A percentile compares a stretch with the other conserved stretches of the same genome.
These are phyloP conservation scores for Ochotona princeps DNA, from an alignment of 2,113 vertebrate genomes.

Conservation along the genomic window DNA sequence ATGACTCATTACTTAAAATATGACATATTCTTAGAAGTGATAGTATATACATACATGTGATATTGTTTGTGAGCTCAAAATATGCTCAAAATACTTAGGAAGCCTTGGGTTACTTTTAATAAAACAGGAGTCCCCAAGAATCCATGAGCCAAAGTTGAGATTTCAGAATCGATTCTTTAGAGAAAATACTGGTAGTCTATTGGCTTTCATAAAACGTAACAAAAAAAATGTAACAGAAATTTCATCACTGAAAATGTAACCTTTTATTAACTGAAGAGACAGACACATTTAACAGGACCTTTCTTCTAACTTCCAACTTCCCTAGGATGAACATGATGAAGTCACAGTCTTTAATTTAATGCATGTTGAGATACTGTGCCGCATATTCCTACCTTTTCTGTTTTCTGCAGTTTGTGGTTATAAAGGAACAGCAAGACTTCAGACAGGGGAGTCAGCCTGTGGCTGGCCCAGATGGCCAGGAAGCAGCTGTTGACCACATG, in stretches of 20 bases:
- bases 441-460: conserved; percentile 62
- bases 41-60: neutral
- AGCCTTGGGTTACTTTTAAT: neutral
- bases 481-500: conserved; percentile 79
- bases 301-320: neutral
- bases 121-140: neutral
- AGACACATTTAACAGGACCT: neutral
- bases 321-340: neutral
- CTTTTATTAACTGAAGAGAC: neutral
- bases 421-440: conserved; percentile 81
- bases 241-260: neutral
- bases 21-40: neutral
- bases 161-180: conserved; percentile 26
- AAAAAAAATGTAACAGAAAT: neutral
- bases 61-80: neutral
- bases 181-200: neutral
- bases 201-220: conserved; percentile 7
- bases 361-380: neutral
- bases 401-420: conserved; percentile 86
- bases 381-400: neutral
- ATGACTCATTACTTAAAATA: neutral
- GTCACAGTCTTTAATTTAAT: neutral
- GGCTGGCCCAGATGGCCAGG: conserved; percentile 76
- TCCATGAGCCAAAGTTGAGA: neutral
- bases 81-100: neutral